A percentile compares a stretch with the other conserved stretches of the same genome.
Conservation (phyloP, 2,113 vertebrate genomes). For the Strigops habroptila region DNA sequence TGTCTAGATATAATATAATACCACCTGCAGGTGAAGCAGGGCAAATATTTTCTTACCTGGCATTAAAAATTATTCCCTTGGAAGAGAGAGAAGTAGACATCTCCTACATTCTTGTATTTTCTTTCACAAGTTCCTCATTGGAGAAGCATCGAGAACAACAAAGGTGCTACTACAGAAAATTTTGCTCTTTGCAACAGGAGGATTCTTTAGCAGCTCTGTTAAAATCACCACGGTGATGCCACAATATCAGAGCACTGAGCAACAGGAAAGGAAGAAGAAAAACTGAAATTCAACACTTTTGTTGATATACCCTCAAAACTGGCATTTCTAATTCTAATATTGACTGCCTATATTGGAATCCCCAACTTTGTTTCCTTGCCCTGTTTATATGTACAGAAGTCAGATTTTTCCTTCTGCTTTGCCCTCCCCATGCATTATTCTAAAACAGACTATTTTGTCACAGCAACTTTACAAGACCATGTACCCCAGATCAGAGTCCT, state of each 20-base stretch:
- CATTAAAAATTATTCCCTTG: background rate
- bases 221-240: background rate
- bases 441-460: background rate
- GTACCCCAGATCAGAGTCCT: background rate
- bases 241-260: background rate
- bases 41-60: background rate
- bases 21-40: background rate
- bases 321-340: background rate
- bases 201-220: background rate
- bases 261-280: background rate
- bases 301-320: background rate
- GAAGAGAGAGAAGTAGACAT: background rate
- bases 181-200: background rate
- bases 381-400: background rate
- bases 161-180: background rate
- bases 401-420: background rate
- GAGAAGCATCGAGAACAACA: background rate
- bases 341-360: background rate
- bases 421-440: background rate
- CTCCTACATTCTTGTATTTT: background rate
- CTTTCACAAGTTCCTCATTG: background rate
- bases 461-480: background rate
- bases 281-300: background rate
- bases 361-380: background rate
- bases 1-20: background rate